A percentile compares a stretch with the other conserved stretches of the same genome.
Conservation (phyloP, 2,888 invertebrate genomes). For the Drosophila quinaria region DNA sequence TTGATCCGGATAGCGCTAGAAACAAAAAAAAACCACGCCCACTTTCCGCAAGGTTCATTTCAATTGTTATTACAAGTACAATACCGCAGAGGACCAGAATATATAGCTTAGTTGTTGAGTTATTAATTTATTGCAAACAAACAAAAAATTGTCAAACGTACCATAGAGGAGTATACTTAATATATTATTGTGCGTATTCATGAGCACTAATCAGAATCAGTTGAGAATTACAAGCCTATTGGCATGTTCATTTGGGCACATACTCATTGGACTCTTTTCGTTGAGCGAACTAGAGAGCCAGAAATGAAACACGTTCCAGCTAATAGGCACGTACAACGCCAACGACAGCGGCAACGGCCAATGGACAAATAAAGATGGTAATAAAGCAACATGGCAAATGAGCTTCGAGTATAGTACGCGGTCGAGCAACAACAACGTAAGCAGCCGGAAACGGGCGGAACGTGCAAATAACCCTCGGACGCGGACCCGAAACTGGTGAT, state of each 20-base stretch:
- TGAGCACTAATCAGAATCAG: constrained; percentile 44
- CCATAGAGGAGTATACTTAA: not conserved
- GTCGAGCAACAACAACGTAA: not conserved
- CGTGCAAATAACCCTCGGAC: constrained; percentile 56
- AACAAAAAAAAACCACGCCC: no score
- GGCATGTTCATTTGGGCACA: constrained; percentile 45
- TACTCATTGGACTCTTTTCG: constrained; percentile 14
- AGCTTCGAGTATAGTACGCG: constrained; percentile 24
- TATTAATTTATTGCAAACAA: no score
- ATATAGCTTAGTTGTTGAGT: no score
- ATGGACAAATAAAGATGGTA: constrained; percentile 62
- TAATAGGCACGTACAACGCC: constrained; percentile 70
- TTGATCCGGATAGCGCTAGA: no score
- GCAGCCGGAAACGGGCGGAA: constrained; percentile 45
- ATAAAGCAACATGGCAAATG: constrained; percentile 66
- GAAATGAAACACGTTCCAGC: constrained; percentile 71
- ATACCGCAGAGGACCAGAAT: no score
- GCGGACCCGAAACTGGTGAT: not conserved
- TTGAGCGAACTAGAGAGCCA: constrained; percentile 6
- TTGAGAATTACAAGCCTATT: constrained; percentile 57
- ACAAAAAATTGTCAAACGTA: no score
- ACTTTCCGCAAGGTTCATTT: no score
- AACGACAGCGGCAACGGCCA: constrained; percentile 53
- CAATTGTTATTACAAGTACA: no score
- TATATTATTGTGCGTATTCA: constrained; percentile 10